Base-by-base conservation (phyloP, 2,113 vertebrate genomes). In the Cisticola juncidis region DNA sequence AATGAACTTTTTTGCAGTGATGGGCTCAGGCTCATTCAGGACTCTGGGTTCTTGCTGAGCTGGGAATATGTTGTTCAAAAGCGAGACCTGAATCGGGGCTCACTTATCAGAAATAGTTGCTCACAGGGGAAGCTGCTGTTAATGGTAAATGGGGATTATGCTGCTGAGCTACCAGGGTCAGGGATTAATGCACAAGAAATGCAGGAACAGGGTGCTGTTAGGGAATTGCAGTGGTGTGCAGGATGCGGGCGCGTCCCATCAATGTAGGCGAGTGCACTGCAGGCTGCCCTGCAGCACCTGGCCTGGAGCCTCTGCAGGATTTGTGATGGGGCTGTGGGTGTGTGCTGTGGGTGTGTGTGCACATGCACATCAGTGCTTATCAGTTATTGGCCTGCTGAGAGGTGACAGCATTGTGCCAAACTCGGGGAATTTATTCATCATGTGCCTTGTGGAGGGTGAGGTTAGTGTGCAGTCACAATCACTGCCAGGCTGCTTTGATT, bases 141-240 rank as follows among this genome's bases (percentile, higher is more conserved):
- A 97, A 98, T 98, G 97, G 96, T 98, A 97, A 98, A 98, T 97
- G 97, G 97, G 97, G 97, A 98, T 98, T 98, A 98, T 89, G 97
- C 97, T 94, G 96, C 97, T 33, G 89, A 97, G 98, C 98, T 97
- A 92, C 95, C 76, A n/a, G 94, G 97, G 97, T 97, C 97, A 97
- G 96, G 97, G 97, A 98, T 98, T 98, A 98, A 97, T 85, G 94
- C 90, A 58, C 74, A 85, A 96, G 97, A 92, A 92, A 57, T 28
- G 86, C 91, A 92, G 95, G 97, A 96, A 91, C 51, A 11, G 94
- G 86, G 91, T 96, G 97, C 92, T 81, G 89, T 76, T 80, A 86
- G 95, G 65, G 93, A 76, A 23, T 86, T 84, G 12, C 81, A 48
- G 86, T 60, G 9, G 88, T 35, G 19, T 36, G 70, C 20, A 4